Percentiles rank a stretch among this genome's conserved stretches.
These are phyloP conservation scores for Trialeurodes vaporariorum DNA, from an alignment of 1,140 invertebrate genomes.

Conservation along the genomic window DNA sequence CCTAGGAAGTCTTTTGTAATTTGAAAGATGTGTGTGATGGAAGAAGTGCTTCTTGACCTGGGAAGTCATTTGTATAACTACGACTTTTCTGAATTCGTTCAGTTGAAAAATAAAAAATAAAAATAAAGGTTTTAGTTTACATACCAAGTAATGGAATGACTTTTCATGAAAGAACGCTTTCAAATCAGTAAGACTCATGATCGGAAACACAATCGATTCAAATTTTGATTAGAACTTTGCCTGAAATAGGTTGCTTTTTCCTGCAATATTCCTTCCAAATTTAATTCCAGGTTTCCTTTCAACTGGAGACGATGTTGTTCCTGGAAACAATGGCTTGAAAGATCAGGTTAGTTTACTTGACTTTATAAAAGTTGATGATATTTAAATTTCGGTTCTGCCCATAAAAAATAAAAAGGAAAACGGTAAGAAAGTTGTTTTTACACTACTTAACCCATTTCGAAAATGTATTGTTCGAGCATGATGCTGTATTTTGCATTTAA, in stretches of 20 bases:
- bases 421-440: too few species aligned
- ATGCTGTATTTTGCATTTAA: too few species aligned
- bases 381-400: slow-evolving; percentile 14
- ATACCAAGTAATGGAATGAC: too few species aligned
- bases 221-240: not conserved
- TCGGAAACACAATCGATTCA: not conserved
- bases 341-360: slow-evolving; percentile 36
- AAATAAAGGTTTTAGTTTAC: too few species aligned
- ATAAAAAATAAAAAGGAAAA: slow-evolving; percentile 13
- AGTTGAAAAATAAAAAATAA: too few species aligned
- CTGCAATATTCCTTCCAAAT: not conserved
- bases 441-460: too few species aligned
- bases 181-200: not conserved
- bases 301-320: slow-evolving; percentile 38
- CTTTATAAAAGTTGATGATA: slow-evolving; percentile 30
- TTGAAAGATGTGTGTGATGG: too few species aligned
- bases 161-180: not conserved
- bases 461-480: too few species aligned
- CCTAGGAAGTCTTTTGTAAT: too few species aligned
- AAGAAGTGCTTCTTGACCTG: too few species aligned
- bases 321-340: slow-evolving; percentile 49
- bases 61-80: too few species aligned
- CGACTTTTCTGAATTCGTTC: too few species aligned
- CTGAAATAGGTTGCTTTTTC: not conserved
- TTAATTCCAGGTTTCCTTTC: slow-evolving; percentile 36